A percentile compares a stretch with the other conserved stretches of the same genome.
These are phyloP conservation scores for Stercorarius parasiticus DNA, from an alignment of 2,113 vertebrate genomes.

Conservation along the genomic window DNA sequence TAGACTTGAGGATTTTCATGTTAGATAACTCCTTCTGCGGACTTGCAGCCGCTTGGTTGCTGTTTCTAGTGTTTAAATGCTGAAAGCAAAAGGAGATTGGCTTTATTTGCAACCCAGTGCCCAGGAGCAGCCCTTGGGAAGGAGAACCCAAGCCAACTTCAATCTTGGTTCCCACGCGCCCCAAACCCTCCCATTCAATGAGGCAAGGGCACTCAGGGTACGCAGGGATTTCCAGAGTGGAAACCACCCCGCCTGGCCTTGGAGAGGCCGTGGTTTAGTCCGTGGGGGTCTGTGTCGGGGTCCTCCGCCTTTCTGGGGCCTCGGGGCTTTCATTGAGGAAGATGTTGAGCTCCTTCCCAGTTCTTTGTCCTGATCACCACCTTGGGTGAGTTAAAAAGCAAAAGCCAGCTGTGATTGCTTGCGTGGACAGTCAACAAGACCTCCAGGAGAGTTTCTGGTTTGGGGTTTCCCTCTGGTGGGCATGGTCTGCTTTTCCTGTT, in stretches of 20 bases:
- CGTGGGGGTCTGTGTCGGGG: accelerated
- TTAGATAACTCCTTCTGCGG: not conserved
- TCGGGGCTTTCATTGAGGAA: not conserved
- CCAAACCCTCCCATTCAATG: accelerated
- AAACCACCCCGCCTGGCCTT: not conserved
- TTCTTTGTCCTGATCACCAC: not conserved
- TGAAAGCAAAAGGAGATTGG: not conserved
- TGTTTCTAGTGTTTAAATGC: not conserved
- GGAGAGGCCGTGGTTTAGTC: not conserved
- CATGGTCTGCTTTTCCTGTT: not conserved
- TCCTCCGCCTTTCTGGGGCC: not conserved
- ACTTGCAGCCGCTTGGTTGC: not conserved
- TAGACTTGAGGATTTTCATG: not conserved
- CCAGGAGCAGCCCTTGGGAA: not conserved
- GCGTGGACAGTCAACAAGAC: not conserved
- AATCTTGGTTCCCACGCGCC: accelerated
- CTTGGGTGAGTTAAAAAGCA: not conserved
- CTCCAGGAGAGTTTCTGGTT: not conserved
- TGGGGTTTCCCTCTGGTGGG: not conserved
- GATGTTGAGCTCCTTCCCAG: not conserved
- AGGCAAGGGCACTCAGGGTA: accelerated
- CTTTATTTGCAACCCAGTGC: not conserved
- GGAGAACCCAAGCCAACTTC: not conserved
- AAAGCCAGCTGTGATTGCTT: not conserved
- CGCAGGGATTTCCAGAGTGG: not conserved